Evolutionary conservation across 2,888 invertebrate genomes (phyloP), one percentile per base, ranked within the genome.

Genomic region (Laspeyria flexula): DNA sequence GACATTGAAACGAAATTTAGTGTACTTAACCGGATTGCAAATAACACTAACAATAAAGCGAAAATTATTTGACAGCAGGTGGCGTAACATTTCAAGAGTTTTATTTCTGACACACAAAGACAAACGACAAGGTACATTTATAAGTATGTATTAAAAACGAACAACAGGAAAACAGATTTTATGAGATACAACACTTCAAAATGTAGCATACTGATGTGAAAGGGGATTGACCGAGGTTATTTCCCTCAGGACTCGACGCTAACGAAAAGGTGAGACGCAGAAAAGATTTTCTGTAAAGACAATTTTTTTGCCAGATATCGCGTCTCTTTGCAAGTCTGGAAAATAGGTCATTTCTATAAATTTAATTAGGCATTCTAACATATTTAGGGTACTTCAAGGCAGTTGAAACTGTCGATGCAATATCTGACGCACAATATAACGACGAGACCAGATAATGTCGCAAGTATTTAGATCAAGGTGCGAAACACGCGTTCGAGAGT

Each of bases 401-500:
- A 66, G 59, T 54, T 55, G 53, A 69, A 71, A 66, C 68, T 75
- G 71, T 77, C 71, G 79, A 77, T 80, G 78, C 73, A 72, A 73
- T 77, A 81, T 74, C 79, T 79, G 79, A 83, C 79, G 75, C 75
- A 81, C 78, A 83, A 75, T 73, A 77, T 73, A 79, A 77, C 79
- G 81, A 78, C 78, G 81, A 78, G 73, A 79, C 85, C 82, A 86
- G 85, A 91, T 89, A 88, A 89, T 90, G 88, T 90, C 88, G 85
- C 85, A 88, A 87, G 88, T 89, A 92, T 92, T 91, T 90, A 91
- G 91, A 91, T 92, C 91, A 92, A 92, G 91, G 91, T 90, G 90
- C 86, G 85, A 89, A 88, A 86, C 87, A 84, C 85, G 88, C 86
- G 87, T 82, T 85, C 86, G 85, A 86, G 87, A 88, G 85, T 83